Evolutionary conservation across 2,113 vertebrate genomes (phyloP).

Genomic region (Rissa tridactyla): DNA sequence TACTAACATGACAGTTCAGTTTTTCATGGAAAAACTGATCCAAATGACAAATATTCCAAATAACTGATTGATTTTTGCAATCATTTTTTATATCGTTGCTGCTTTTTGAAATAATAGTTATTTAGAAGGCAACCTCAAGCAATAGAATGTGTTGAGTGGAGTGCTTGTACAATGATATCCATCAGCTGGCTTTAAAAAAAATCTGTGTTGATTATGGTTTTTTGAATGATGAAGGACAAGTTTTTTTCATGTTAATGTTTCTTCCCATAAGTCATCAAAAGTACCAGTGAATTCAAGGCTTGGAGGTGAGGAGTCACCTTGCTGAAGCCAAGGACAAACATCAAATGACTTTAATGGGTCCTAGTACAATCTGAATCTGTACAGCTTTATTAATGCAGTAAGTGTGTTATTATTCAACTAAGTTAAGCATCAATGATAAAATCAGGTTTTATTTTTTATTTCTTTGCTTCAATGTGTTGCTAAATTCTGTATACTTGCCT

Average conservation of each 20-base stretch:
- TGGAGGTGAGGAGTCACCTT: background rate
- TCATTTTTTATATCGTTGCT: background rate
- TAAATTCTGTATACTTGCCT: background rate
- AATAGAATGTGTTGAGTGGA: background rate
- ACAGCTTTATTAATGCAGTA: background rate
- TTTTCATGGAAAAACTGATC: background rate
- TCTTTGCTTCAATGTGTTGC: background rate
- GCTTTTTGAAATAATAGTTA: background rate
- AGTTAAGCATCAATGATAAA: background rate
- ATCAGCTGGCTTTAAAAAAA: background rate
- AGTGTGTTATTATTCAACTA: background rate
- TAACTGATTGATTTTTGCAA: background rate
- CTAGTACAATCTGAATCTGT: background rate
- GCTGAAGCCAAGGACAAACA: background rate
- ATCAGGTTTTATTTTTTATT: background rate
- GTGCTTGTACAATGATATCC: background rate
- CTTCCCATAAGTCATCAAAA: background rate
- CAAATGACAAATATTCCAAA: background rate
- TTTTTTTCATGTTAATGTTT: background rate
- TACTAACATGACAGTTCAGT: background rate
- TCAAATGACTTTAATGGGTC: background rate
- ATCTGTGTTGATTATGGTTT: background rate
- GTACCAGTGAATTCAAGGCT: background rate
- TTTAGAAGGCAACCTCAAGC: background rate
- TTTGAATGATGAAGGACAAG: background rate